Percentiles rank a stretch among this genome's conserved stretches.
phyloP scores from a whole-genome alignment of 2,888 invertebrate species.

The Slavum lentiscoides region DNA sequence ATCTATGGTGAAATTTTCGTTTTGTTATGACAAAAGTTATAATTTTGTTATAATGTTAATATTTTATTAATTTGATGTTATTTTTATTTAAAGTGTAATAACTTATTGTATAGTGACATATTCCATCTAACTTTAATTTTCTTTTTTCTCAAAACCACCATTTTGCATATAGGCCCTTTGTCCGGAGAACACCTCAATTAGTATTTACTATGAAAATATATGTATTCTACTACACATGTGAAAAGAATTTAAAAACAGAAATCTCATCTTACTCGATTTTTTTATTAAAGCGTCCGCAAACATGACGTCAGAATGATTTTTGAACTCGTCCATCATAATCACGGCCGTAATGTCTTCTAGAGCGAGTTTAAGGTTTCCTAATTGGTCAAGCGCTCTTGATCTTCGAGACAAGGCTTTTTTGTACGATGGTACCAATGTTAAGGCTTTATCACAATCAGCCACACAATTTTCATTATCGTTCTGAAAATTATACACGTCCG shows the following conservation, averaged over 20 bases:
- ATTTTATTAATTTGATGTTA: too few relatives aligned
- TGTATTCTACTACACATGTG: too few relatives aligned
- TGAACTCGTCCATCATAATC: conserved; percentile 87
- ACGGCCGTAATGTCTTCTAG: conserved; percentile 92
- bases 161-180: too few relatives aligned
- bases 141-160: too few relatives aligned
- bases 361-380: conserved; percentile 61
- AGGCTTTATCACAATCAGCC: conserved; percentile 82
- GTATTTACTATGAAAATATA: too few relatives aligned
- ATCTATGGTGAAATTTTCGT: too few relatives aligned
- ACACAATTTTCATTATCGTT: conserved; percentile 83
- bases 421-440: conserved; percentile 82
- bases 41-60: too few relatives aligned
- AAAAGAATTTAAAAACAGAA: background rate
- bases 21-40: too few relatives aligned
- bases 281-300: conserved; percentile 88
- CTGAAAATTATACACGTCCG: conserved; percentile 57
- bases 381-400: conserved; percentile 60
- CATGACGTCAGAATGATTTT: conserved; percentile 76
- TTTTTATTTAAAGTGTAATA: too few relatives aligned
- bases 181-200: too few relatives aligned
- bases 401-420: conserved; percentile 84
- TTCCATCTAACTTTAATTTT: too few relatives aligned
- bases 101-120: too few relatives aligned
- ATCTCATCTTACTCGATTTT: conserved; percentile 66